These are phyloP conservation scores for Trichogramma evanescens DNA, from an alignment of 2,888 invertebrate genomes.

Conservation along the genomic window DNA sequence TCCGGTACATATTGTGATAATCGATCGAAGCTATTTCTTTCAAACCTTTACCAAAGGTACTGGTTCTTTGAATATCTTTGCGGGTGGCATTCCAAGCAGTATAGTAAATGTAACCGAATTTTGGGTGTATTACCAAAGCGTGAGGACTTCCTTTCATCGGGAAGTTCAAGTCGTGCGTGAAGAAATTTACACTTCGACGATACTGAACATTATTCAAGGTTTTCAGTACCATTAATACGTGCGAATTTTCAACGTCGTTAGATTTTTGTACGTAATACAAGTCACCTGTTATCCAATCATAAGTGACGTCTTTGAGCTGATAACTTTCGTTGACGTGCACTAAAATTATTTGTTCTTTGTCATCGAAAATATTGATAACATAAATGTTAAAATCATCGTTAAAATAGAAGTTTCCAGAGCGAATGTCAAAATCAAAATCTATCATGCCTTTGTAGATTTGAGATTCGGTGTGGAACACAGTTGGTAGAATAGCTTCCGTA, in stretches of 20 bases:
- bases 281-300: constrained; percentile 1
- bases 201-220: not conserved
- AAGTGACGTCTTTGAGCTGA: not conserved
- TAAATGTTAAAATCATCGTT: constrained; percentile 12
- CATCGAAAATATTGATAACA: not conserved
- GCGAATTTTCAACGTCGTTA: not conserved
- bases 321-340: not conserved
- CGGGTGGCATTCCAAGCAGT: not conserved
- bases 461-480: not conserved
- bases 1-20: no score
- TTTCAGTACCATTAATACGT: constrained; percentile 1
- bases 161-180: not conserved
- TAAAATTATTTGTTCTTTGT: not conserved
- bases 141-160: constrained; percentile 4
- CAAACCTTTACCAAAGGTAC: constrained; percentile 1
- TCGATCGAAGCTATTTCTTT: not conserved
- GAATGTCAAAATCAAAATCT: constrained; percentile 13
- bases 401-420: constrained; percentile 2
- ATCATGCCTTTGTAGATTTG: not conserved
- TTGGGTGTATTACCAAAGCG: constrained; percentile 7
- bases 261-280: constrained; percentile 6
- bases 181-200: not conserved
- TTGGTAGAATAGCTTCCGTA: constrained; percentile 4
- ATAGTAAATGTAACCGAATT: constrained; percentile 7
- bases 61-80: constrained; percentile 2